Percentiles rank a stretch among this genome's conserved stretches.
Evolutionary conservation across 1,140 invertebrate genomes (phyloP).

Genomic region (Bombus fervidus): DNA sequence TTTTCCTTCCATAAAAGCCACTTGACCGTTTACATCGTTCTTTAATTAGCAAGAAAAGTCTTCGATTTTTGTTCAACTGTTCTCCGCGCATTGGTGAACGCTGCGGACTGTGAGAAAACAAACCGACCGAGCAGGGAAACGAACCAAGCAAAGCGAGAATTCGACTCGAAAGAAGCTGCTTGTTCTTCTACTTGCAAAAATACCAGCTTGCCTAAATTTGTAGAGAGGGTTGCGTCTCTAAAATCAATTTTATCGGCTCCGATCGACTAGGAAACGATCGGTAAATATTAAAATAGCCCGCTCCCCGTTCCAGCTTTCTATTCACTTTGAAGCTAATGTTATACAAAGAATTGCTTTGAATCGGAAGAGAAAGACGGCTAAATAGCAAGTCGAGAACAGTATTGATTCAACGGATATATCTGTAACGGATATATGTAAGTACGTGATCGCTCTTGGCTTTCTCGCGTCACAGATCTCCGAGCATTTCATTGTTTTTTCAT

Average conservation of each 20-base stretch:
- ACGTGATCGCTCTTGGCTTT: too few relatives aligned
- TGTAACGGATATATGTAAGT: too few relatives aligned
- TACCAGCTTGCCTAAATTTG: background rate
- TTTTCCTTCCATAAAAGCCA: conserved; percentile 38
- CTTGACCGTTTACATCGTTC: conserved; percentile 55
- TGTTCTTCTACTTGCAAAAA: conserved; percentile 4
- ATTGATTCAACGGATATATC: background rate
- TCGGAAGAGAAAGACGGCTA: background rate
- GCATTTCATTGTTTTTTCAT: background rate
- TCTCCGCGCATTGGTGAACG: conserved; percentile 2
- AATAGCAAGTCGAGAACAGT: background rate
- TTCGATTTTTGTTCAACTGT: conserved; percentile 53
- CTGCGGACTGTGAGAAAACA: background rate
- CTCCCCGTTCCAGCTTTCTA: too few relatives aligned
- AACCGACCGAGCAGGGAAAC: background rate
- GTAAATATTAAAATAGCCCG: background rate
- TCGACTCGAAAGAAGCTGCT: conserved; percentile 15
- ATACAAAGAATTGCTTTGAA: background rate
- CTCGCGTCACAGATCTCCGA: background rate
- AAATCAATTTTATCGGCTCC: background rate
- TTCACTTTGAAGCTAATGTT: background rate
- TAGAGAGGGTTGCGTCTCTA: background rate
- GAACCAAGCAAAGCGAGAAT: background rate
- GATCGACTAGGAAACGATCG: background rate
- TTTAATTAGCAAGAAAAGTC: conserved; percentile 59